Base-by-base conservation (phyloP, 2,797 vertebrate genomes). In the Antennarius maculatus region DNA sequence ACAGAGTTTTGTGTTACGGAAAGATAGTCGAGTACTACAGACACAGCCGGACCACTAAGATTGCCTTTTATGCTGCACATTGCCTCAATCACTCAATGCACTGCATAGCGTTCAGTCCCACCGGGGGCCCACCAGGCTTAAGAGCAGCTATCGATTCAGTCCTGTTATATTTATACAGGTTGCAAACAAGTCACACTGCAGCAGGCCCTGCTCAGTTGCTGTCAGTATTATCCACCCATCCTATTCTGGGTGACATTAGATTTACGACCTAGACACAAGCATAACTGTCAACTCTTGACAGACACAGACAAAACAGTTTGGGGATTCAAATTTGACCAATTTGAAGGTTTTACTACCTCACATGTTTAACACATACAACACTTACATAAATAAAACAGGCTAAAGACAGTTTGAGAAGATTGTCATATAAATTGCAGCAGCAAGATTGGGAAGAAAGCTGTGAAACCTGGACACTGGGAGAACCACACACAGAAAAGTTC, bases 21-120 rank as follows among this genome's bases (percentile, higher is more conserved):
- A 15, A 69, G 28, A 66, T 39, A 63, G 65, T 23, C 57, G 52
- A 53, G 31, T 61, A 64, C 67, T 66, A 45, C 66, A 72, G 54
- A 62, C 41, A 41, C 59, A 50, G 51, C 11, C 61, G 31, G 52
- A 66, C 64, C 64, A 50, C 69, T 58, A 63, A 84, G 64, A 46
- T 68, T 61, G 61, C 6, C 71, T 69, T 81, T 84, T 59, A 81
- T 69, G 71, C 77, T 57, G 61, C 47, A 42, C 66, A 7, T 31
- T 7, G 3, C 29, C 29, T 31, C 63, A 72, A 86, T 71, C 46
- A 66, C 57, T 67, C 54, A 51, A 34, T 67, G 69, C 77, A 64
- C 61, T 15, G 12, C 14, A 47, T 34, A 28, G 61, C 18, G 9
- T 70, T 59, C 45, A 41, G 43, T 45, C 67, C 59, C 72, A 68